Percentiles rank a stretch among this genome's conserved stretches.
Evolutionary conservation across 2,888 invertebrate genomes (phyloP).

Genomic region (Ramazzottius varieornatus): DNA sequence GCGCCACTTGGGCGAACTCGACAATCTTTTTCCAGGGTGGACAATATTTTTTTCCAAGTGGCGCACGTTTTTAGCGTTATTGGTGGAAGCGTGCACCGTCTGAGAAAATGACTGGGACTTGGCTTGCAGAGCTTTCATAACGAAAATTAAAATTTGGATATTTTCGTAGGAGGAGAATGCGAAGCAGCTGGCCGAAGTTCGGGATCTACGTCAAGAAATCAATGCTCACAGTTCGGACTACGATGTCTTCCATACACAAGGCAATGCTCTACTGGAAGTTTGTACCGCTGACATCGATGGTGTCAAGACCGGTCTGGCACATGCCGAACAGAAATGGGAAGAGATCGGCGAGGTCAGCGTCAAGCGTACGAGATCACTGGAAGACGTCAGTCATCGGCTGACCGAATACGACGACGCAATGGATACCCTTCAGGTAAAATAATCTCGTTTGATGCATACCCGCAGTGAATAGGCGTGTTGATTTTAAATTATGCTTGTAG

Average conservation of each 20-base stretch:
- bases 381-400: background rate
- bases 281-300: slow-evolving; percentile 74
- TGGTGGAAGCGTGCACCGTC: too few relatives aligned
- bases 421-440: slow-evolving; percentile 3
- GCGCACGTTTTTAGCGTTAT: too few relatives aligned
- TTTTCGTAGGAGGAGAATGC: slow-evolving; percentile 52
- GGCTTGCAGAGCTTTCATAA: too few relatives aligned
- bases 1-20: too few relatives aligned
- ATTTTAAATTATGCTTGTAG: slow-evolving; percentile 3
- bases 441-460: slow-evolving; percentile 4
- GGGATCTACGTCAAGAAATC: slow-evolving; percentile 41
- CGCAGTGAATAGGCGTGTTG: slow-evolving; percentile 1
- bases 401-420: background rate
- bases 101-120: too few relatives aligned
- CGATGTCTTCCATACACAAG: slow-evolving; percentile 56
- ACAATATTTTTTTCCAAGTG: too few relatives aligned
- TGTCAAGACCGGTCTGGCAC: slow-evolving; percentile 50
- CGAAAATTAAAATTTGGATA: too few relatives aligned
- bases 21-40: too few relatives aligned
- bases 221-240: slow-evolving; percentile 80
- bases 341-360: slow-evolving; percentile 11
- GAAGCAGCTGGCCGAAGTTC: slow-evolving; percentile 57
- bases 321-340: slow-evolving; percentile 64
- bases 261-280: slow-evolving; percentile 57
- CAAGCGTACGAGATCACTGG: background rate